Percentiles rank a stretch among this genome's conserved stretches.
Evolutionary conservation across 2,888 invertebrate species (phyloP).

Genomic region (Melitaea athalia): DNA sequence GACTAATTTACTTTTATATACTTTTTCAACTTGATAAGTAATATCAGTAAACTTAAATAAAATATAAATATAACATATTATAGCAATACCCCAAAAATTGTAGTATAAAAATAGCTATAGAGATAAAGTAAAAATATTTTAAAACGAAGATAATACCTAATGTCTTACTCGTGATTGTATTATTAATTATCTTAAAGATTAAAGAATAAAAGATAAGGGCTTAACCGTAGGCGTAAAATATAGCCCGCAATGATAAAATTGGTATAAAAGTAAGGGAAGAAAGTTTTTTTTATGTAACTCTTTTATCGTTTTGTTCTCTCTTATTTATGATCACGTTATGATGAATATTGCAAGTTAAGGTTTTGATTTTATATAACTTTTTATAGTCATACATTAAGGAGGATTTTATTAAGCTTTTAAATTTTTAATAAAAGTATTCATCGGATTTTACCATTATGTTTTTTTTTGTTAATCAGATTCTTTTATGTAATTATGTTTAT

Average conservation of each 20-base stretch:
- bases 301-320: constrained; percentile 24
- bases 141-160: not conserved
- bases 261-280: constrained; percentile 15
- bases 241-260: constrained; percentile 22
- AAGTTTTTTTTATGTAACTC: constrained; percentile 25
- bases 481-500: no score
- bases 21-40: no score
- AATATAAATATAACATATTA: no score
- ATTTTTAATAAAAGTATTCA: not conserved
- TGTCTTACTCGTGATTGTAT: not conserved
- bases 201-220: constrained; percentile 3
- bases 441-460: no score
- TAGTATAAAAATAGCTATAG: no score
- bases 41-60: no score
- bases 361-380: constrained; percentile 3
- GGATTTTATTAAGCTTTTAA: not conserved
- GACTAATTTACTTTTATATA: no score
- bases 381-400: not conserved
- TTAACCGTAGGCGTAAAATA: constrained; percentile 19
- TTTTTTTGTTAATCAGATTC: no score
- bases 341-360: not conserved
- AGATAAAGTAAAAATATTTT: not conserved
- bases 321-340: constrained; percentile 13
- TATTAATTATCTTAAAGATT: constrained; percentile 5
- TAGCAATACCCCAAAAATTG: no score